Percentiles rank a stretch among this genome's conserved stretches.
phyloP scores from a whole-genome alignment of 2,888 invertebrate genomes.

The Stenchaetothrips biformis region DNA sequence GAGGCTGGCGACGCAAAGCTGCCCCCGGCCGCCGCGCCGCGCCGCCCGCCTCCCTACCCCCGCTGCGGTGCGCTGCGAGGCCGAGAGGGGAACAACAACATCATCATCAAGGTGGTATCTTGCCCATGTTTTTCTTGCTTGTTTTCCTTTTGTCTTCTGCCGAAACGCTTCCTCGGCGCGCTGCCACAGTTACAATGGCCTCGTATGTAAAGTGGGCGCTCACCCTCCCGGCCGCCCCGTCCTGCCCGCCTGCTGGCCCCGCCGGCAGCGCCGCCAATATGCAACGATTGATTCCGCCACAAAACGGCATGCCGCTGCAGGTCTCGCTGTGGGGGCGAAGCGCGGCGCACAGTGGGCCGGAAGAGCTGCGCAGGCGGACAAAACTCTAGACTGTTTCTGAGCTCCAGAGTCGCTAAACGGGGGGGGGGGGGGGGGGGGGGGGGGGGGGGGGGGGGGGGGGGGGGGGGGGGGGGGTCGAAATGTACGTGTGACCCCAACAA shows the following conservation, averaged over 20 bases:
- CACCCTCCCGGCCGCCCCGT: background rate
- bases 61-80: background rate
- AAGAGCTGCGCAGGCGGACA: no score
- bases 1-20: constrained; percentile 6
- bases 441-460: no score
- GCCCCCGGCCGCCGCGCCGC: background rate
- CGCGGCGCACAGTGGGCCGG: no score
- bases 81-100: background rate
- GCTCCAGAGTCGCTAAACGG: no score
- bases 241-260: background rate
- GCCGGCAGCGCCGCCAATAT: background rate
- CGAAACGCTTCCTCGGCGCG: background rate
- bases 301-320: background rate
- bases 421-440: no score
- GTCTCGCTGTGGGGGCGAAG: background rate
- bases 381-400: no score
- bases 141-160: background rate
- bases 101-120: background rate
- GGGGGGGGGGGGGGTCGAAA: no score
- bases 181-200: background rate
- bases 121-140: background rate
- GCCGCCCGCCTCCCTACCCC: background rate
- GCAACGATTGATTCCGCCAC: background rate
- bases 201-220: background rate
- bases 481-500: no score